A percentile compares a stretch with the other conserved stretches of the same genome.
Conservation (phyloP, 2,888 invertebrate species). For the Amphiduros pacificus region DNA sequence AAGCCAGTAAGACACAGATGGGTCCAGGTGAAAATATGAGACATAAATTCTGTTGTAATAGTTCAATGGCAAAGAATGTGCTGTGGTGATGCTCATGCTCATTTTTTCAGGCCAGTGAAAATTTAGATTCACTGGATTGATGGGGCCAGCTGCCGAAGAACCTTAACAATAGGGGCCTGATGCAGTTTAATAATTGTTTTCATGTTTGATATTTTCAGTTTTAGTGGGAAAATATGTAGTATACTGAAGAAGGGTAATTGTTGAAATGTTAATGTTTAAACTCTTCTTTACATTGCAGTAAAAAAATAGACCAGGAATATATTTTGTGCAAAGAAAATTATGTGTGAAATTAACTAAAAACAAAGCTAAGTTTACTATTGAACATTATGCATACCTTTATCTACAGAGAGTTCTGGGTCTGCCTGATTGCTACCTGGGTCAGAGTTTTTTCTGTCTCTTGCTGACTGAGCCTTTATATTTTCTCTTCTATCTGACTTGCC, state of each 20-base stretch:
- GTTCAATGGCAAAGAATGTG: no score
- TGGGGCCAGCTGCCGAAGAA: no score
- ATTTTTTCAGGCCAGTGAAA: no score
- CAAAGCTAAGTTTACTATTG: not conserved
- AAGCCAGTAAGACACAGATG: no score
- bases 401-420: conserved; percentile 25
- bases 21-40: no score
- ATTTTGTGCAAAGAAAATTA: no score
- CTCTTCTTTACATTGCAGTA: not conserved
- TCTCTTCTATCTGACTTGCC: not conserved
- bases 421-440: conserved; percentile 24
- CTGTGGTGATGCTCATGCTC: no score
- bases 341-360: not conserved
- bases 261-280: not conserved
- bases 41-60: no score
- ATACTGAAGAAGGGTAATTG: not conserved
- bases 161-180: no score
- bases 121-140: no score
- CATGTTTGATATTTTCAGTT: no score
- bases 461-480: not conserved
- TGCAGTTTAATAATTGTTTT: no score
- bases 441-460: conserved; percentile 24
- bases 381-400: conserved; percentile 29
- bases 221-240: not conserved
- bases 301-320: not conserved